phyloP scores from a whole-genome alignment of 2,888 invertebrate genomes.

The Helicoverpa assulta region DNA sequence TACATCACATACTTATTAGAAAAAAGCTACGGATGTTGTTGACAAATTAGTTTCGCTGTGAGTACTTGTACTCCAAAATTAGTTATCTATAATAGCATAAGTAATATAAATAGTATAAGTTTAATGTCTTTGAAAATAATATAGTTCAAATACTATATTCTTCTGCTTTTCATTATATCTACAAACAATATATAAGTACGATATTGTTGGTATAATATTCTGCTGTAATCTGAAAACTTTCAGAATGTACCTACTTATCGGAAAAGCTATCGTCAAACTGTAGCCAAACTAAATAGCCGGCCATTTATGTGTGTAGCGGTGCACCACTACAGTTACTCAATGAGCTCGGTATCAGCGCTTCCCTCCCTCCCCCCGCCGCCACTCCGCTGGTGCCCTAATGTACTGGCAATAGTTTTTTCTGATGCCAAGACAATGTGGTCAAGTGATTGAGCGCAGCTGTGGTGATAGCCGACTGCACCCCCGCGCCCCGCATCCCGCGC shows the following conservation, averaged over 20 bases:
- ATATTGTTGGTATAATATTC: background rate
- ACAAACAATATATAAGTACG: background rate
- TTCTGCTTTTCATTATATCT: background rate
- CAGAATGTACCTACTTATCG: constrained; percentile 31
- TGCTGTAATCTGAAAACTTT: constrained; percentile 14
- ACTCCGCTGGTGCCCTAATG: background rate
- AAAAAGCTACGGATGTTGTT: no score
- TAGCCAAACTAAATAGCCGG: constrained; percentile 28
- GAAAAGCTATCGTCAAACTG: constrained; percentile 22
- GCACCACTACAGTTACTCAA: constrained; percentile 25
- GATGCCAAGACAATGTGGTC: constrained; percentile 17
- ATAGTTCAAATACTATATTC: no score
- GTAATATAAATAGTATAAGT: no score
- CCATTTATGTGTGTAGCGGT: constrained; percentile 36
- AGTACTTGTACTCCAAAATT: no score
- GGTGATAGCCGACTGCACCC: constrained; percentile 6
- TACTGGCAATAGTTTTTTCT: constrained; percentile 12
- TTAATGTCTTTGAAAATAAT: no score
- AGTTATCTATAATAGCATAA: no score
- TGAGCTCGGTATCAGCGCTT: constrained; percentile 19
- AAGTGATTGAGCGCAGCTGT: constrained; percentile 28
- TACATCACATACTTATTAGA: background rate
- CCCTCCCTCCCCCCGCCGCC: no score
- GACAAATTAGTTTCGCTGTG: no score
- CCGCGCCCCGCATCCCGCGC: background rate